Evolutionary conservation across 1,140 invertebrate species (phyloP).

Genomic region (Drosophila watanabei): DNA sequence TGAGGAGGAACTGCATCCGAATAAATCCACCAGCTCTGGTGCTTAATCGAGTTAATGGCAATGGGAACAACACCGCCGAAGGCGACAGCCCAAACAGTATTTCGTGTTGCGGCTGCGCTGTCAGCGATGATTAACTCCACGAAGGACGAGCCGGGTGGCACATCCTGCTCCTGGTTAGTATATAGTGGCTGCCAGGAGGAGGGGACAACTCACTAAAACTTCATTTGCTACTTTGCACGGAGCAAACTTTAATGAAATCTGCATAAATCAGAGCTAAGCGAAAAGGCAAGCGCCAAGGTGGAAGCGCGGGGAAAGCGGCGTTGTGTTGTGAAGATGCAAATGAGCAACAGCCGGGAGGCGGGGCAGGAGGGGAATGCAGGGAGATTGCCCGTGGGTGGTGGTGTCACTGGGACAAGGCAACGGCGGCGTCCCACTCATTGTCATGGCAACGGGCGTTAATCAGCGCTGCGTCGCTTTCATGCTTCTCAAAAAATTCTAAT

Average conservation of each 20-base stretch:
- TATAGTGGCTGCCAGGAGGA: background rate
- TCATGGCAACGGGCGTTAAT: slow-evolving; percentile 79
- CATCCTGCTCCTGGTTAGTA: background rate
- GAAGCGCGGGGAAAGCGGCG: background rate
- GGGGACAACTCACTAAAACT: slow-evolving; percentile 70
- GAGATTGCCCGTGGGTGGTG: slow-evolving; percentile 6
- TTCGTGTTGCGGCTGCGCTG: slow-evolving; percentile 75
- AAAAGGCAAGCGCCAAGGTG: slow-evolving; percentile 37
- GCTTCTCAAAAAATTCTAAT: slow-evolving; percentile 84
- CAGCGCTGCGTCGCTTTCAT: slow-evolving; percentile 68
- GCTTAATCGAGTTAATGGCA: slow-evolving; percentile 78
- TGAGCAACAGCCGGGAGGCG: slow-evolving; percentile 60
- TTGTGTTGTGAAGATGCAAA: slow-evolving; percentile 65
- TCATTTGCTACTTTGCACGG: slow-evolving; percentile 77
- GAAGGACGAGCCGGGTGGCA: slow-evolving; percentile 60
- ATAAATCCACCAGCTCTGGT: slow-evolving; percentile 41
- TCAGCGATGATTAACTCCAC: slow-evolving; percentile 82
- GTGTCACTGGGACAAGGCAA: slow-evolving; percentile 23
- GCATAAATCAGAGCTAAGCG: slow-evolving; percentile 84
- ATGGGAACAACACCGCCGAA: slow-evolving; percentile 31
- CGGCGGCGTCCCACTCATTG: slow-evolving; percentile 40
- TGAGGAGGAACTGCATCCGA: background rate
- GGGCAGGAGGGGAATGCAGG: background rate
- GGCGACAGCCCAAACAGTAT: slow-evolving; percentile 62
- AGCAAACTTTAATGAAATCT: slow-evolving; percentile 83